These are phyloP conservation scores for Cuniculus paca DNA, from an alignment of 2,797 vertebrate genomes.

Conservation along the genomic window DNA sequence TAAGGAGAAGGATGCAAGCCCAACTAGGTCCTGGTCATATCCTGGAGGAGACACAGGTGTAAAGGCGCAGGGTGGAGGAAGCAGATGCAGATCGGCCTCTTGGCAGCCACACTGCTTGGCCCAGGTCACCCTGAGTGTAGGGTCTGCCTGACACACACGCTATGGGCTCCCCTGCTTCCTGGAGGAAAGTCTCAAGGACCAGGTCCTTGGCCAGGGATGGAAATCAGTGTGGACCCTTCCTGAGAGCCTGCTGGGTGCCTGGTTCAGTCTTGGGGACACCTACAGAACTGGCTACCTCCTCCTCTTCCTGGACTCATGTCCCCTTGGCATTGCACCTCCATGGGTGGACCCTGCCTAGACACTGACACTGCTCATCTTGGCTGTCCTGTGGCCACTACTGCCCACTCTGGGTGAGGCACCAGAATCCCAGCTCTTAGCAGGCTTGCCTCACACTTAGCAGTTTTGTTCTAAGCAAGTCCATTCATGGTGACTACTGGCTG, in stretches of 20 bases:
- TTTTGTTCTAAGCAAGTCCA: background rate
- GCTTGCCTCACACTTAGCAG: background rate
- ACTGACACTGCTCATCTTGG: background rate
- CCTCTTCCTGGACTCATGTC: background rate
- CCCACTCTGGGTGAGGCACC: too few species aligned
- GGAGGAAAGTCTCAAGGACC: background rate
- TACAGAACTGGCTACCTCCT: background rate
- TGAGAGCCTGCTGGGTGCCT: background rate
- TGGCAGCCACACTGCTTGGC: accelerated
- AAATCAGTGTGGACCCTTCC: background rate
- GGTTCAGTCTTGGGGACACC: background rate
- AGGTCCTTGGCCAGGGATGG: background rate
- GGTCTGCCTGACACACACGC: background rate
- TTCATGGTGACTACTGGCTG: background rate
- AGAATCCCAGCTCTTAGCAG: background rate
- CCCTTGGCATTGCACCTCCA: too few species aligned
- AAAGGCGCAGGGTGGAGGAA: background rate
- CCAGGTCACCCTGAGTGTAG: background rate
- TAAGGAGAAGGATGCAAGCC: background rate
- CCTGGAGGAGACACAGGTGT: background rate
- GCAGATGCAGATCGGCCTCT: background rate
- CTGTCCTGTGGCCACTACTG: background rate
- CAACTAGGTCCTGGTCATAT: background rate
- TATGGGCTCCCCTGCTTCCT: background rate
- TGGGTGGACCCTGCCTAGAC: background rate